Evolutionary conservation across 2,797 vertebrate genomes (phyloP).

Genomic region (Poecilia velifera): DNA sequence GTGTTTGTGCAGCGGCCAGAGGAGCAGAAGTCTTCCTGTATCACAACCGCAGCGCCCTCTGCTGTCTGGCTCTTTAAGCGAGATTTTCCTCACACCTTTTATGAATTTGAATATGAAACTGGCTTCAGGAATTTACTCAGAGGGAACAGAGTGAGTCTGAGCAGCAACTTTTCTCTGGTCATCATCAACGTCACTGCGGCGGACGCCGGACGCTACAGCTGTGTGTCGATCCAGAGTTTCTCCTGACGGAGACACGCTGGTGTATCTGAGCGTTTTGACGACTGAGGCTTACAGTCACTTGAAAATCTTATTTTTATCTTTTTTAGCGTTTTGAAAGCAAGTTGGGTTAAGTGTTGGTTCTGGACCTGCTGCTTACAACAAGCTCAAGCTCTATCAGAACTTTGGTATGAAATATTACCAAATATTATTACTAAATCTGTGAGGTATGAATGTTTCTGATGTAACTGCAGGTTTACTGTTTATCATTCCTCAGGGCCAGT

Average conservation of each 20-base stretch:
- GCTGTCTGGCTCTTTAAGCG: background rate
- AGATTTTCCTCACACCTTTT: fast-evolving
- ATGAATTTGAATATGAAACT: fast-evolving
- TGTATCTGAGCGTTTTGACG: conserved; percentile 12
- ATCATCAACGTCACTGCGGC: conserved; percentile 14
- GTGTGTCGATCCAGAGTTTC: fast-evolving
- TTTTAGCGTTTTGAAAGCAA: no score
- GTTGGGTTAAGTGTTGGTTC: no score
- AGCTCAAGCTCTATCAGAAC: no score
- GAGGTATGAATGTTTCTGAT: no score
- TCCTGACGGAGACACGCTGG: fast-evolving
- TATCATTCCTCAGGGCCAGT: no score
- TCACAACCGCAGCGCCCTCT: fast-evolving
- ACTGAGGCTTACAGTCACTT: conserved; percentile 13
- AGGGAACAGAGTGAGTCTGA: conserved; percentile 14
- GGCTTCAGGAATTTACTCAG: fast-evolving
- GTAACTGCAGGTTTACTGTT: no score
- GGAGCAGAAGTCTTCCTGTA: background rate
- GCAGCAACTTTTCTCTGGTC: conserved; percentile 16
- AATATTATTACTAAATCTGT: no score
- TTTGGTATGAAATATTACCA: no score
- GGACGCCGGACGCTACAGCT: conserved; percentile 8
- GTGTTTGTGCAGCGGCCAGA: background rate
- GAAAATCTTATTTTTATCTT: no score
- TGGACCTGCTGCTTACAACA: no score